Evolutionary conservation across 2,797 vertebrate genomes (phyloP), one percentile per base, ranked within the genome.

Genomic region (Galagoides demidoff): DNA sequence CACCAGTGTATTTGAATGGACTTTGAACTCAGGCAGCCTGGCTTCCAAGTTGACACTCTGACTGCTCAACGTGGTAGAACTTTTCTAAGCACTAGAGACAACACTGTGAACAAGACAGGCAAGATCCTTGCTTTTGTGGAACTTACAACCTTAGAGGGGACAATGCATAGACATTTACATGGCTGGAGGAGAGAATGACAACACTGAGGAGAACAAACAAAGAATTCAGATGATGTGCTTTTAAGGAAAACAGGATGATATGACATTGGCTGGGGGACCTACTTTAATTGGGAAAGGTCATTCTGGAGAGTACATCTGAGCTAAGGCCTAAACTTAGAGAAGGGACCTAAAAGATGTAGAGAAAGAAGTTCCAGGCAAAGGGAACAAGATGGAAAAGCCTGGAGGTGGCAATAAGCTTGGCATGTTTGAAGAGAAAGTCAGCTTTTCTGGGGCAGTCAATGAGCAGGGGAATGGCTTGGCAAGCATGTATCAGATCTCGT

Each of bases 311-410:
- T 39, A 34, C 74, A 57, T 85, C 5, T 95, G 52, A 66, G 34
- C 20, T 89, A 70, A 89, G 52, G 74, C 64, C 11, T 94, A 89
- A 64, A 43, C 86, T 61, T 77, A 70, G 37, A 85, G 73, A 71
- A 89, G 66, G 43, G 34, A 88, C 16, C 39, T 45, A 8, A 14
- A 20, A 73, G 59, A 71, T n/a, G 29, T 52, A 23, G 55, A 85
- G 25, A 76, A 94, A 83, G 64, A 95, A 91, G 87, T 88, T 79
- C 64, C 5, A 81, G 66, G 86, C n/a, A 82, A 74, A 82, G 23
- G 43, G 37, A 37, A 81, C 34, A 29, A 82, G 71, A 90, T 49
- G 6, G 61, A 63, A 77, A 90, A 52, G 43, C 1, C 29, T 22
- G 31, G n/a, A 74, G 78, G 63, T 25, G 25, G 66, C 52, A 89